Evolutionary conservation across 1,140 invertebrate species (phyloP), one percentile per base, ranked within the genome.

Genomic region (Pseudomyrmex concolor): DNA sequence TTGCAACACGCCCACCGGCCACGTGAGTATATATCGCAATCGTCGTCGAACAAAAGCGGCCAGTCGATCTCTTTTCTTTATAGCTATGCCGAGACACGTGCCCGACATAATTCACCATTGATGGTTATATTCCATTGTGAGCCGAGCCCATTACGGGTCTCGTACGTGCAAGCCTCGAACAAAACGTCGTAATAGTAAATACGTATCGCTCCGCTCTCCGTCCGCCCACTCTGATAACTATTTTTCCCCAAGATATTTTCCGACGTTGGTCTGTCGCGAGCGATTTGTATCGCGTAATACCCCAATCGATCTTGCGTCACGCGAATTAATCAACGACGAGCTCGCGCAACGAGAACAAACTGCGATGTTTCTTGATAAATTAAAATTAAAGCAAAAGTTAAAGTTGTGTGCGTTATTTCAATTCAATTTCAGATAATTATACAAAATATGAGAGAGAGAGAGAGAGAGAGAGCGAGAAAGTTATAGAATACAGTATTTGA

Each of bases 51-150:
- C 90, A 91, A 90, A 90, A 89, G 88, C 62, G 25, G 60, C n/a
- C 81, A n/a, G 19, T 34, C 87, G 88, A 91, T 77, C 62, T 76
- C 45, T 92, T 90, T 19, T 73, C 55, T 93, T 91, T 91, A 92
- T 91, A 91, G 84, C 89, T 88, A 89, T 89, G 83, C 62, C 84
- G 54, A 51, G 86, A 50, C 93, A 93, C 92, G 92, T 93, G 92
- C 74, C 81, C 73, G 54, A 89, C 89, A 93, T 93, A 92, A 92
- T 93, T 93, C 90, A 91, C 90, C 88, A 86, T 89, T 91, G 89
- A 93, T 92, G 89, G 89, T 89, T 91, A 87, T 90, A 90, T 92
- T 90, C 91, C 88, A 92, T 93, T 93, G 91, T 92, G 84, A 84
- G 55, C 83, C 71, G 67, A 67, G 77, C 89, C 90, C 89, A 93